Conservation (phyloP, 64 coral and sea anemone species). For the Hydrozoanthus tunicans region DNA sequence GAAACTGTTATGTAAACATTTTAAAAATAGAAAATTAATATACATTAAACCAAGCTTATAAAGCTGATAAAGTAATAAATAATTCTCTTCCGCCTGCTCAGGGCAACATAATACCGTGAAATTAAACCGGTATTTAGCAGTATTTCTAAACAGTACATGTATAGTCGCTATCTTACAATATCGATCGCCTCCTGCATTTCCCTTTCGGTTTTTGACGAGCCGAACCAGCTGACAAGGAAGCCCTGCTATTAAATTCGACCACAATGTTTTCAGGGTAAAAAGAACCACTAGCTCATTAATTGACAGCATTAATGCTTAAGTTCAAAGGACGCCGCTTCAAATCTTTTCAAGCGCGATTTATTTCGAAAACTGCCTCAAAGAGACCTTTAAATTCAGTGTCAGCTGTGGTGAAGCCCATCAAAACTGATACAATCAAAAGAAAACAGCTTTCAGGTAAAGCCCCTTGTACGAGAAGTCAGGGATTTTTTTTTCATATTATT, state of each 20-base stretch:
- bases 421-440: not conserved
- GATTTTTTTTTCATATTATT: no score
- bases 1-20: no score
- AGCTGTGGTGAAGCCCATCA: not conserved
- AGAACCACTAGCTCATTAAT: not conserved
- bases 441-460: not conserved
- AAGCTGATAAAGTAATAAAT: no score
- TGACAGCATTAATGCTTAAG: not conserved
- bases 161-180: no score
- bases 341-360: constrained; percentile 2
- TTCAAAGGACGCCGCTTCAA: not conserved
- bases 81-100: no score
- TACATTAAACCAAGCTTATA: no score
- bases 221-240: not conserved
- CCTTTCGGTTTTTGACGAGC: not conserved
- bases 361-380: constrained; percentile 5
- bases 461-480: not conserved
- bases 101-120: no score
- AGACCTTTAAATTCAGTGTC: not conserved
- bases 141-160: no score
- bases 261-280: constrained; percentile 6
- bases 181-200: no score
- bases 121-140: no score
- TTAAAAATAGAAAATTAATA: no score
- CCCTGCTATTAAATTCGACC: not conserved